These are phyloP conservation scores for Pterostichus niger DNA, from an alignment of 2,888 invertebrate species.

Conservation along the genomic window DNA sequence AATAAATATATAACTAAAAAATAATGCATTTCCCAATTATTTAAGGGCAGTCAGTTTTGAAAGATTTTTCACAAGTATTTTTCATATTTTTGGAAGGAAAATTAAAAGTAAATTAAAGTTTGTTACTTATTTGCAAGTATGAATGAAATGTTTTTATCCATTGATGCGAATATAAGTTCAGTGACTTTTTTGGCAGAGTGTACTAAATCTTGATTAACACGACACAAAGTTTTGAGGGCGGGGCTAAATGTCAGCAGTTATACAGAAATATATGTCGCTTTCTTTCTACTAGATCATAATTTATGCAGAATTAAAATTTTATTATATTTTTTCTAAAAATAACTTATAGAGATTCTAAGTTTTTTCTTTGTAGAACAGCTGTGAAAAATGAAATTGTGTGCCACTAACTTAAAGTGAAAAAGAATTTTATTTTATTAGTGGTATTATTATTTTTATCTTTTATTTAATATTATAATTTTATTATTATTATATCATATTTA, in stretches of 20 bases:
- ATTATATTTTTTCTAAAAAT: slow-evolving; percentile 21
- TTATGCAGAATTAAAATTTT: slow-evolving; percentile 49
- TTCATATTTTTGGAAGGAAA: too few species aligned
- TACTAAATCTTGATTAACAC: slow-evolving; percentile 47
- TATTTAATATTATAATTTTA: too few species aligned
- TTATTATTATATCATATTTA: too few species aligned
- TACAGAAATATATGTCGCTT: slow-evolving; percentile 62
- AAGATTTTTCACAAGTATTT: too few species aligned
- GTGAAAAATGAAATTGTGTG: slow-evolving; percentile 27
- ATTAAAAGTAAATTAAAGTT: too few species aligned
- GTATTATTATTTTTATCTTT: too few species aligned
- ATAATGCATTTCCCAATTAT: too few species aligned
- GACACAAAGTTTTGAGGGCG: slow-evolving; percentile 12
- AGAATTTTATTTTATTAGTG: too few species aligned
- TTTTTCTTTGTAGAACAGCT: slow-evolving; percentile 19
- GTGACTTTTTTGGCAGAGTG: slow-evolving; percentile 14
- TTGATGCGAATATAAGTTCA: neutral
- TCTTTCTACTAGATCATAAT: slow-evolving; percentile 54
- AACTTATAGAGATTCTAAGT: slow-evolving; percentile 3
- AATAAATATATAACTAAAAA: too few species aligned
- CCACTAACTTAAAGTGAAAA: neutral
- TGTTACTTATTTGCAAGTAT: too few species aligned
- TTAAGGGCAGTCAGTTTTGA: too few species aligned
- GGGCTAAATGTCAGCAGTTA: slow-evolving; percentile 20
- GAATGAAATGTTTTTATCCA: neutral